Evolutionary conservation across 2,888 invertebrate genomes (phyloP), one percentile per base, ranked within the genome.

Genomic region (Myathropa florea): DNA sequence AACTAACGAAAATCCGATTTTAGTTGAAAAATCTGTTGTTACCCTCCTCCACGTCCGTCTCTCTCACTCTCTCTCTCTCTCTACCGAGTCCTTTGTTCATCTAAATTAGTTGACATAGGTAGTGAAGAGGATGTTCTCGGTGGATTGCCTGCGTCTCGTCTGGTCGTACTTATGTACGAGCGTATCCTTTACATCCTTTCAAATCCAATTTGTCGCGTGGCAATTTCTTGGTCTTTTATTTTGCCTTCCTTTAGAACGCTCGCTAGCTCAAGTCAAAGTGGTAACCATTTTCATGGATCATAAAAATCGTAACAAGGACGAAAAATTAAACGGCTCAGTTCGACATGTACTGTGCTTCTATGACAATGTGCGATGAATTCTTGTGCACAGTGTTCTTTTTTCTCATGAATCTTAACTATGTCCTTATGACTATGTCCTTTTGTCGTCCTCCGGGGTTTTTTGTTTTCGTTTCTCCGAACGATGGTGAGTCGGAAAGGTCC

Each of bases 211-310:
- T 86, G 85, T 86, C 84, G 84, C 84, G 84, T 85, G 84, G 84
- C 84, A 81, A 80, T 85, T 85, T 77, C 68, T 60, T 81, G 71
- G 63, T 57, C 36, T 57, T 60, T 72, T 67, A 33, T 73, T 63
- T 3, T 24, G 28, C 4, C 28, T 67, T 81, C 67, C 68, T 77
- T 76, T 55, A 61, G 36, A 55, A 63, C 23, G 55, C 61, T 63
- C 30, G 21, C 70, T 68, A 0, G 3, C 3, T 60, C 24, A 59
- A 80, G 72, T 68, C 63, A 77, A 63, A 81, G 81, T 81, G 81
- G 81, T 81, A 85, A 85, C 81, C 81, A 85, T 85, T 86, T 86
- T 86, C 85, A 86, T 86, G 85, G 85, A 86, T 86, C 85, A 86
- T 86, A 86, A 86, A 86, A 82, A 71, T 83, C 78, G 64, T 78